These are phyloP conservation scores for Parazoanthus swiftii DNA, from an alignment of 92 coral and sea anemone species.

Conservation along the genomic window DNA sequence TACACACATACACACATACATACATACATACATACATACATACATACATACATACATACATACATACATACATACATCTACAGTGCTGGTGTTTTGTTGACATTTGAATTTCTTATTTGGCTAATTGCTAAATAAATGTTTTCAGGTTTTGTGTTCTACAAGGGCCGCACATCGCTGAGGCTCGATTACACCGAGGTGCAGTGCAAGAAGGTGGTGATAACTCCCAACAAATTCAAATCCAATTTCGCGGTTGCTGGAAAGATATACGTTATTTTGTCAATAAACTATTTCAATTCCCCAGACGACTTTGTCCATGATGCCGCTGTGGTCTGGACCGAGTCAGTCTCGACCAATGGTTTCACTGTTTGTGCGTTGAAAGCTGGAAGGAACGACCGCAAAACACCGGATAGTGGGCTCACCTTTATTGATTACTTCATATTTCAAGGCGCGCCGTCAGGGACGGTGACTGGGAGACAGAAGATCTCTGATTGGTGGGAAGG, in stretches of 20 bases:
- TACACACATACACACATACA: no score
- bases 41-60: no score
- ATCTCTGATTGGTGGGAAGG: constrained; percentile 84
- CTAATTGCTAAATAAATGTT: neutral
- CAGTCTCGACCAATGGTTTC: constrained; percentile 44
- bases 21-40: no score
- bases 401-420: constrained; percentile 76
- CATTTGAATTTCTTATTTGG: neutral
- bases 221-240: constrained; percentile 21
- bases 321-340: constrained; percentile 82
- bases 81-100: neutral
- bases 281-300: constrained; percentile 65
- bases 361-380: constrained; percentile 73
- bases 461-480: constrained; percentile 52
- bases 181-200: constrained; percentile 58
- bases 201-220: constrained; percentile 54
- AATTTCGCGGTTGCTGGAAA: constrained; percentile 20
- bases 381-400: constrained; percentile 70
- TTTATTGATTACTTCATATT: constrained; percentile 72
- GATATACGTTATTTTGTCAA: constrained; percentile 56
- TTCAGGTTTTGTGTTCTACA: constrained; percentile 68
- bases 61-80: no score
- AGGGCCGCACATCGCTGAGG: constrained; percentile 65
- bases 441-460: constrained; percentile 70
- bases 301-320: constrained; percentile 70